phyloP scores from a whole-genome alignment of 2,888 invertebrate genomes.

The Teleiodes luculella region DNA sequence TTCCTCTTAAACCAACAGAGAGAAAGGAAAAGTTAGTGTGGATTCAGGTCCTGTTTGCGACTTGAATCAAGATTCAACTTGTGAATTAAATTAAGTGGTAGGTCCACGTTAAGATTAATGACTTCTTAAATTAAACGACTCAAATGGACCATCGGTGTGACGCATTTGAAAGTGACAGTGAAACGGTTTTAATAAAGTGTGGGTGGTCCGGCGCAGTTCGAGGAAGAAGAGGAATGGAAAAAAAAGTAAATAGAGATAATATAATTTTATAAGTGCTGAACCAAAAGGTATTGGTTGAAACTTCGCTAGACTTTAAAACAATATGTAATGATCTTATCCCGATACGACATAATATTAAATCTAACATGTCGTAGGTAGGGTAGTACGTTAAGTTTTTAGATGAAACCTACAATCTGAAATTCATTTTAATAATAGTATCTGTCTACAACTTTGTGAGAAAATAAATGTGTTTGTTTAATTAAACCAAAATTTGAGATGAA shows the following conservation, averaged over 20 bases:
- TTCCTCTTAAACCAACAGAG: neutral
- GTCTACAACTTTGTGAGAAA: neutral
- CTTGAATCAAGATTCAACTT: neutral
- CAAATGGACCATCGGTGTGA: neutral
- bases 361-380: no score
- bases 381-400: no score
- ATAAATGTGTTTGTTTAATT: neutral
- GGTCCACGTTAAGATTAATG: conserved; percentile 2
- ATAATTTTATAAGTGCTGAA: neutral
- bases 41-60: neutral
- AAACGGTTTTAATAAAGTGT: neutral
- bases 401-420: no score
- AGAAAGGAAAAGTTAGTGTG: conserved; percentile 30
- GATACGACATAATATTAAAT: no score
- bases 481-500: conserved; percentile 25
- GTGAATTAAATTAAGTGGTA: conserved; percentile 9
- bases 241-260: neutral
- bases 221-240: neutral
- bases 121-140: conserved; percentile 2
- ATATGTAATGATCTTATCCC: no score
- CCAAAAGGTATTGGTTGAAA: no score
- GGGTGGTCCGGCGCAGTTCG: conserved; percentile 4
- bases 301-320: no score
- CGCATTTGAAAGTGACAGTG: neutral
- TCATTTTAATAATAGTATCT: no score